Conservation (phyloP, 2,113 vertebrate species). For the Naja naja region DNA sequence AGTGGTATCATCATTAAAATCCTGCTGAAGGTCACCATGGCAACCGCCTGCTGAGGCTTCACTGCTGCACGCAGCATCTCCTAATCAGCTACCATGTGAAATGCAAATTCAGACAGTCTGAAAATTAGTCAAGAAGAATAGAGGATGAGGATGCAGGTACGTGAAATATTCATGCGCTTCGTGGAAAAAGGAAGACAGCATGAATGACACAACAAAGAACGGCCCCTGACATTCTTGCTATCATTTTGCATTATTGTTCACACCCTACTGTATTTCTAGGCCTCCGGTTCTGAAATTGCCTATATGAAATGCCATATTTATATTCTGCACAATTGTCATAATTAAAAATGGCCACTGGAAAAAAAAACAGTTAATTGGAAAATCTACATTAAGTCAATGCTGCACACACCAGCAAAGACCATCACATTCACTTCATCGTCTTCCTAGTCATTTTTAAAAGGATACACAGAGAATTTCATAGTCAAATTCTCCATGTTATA, state of each 20-base stretch:
- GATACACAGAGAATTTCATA: background rate
- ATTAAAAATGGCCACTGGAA: conserved; percentile 66
- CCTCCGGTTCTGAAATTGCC: conserved; percentile 65
- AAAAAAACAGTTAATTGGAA: conserved; percentile 53
- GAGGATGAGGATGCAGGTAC: conserved; percentile 90
- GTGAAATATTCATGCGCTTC: conserved; percentile 98
- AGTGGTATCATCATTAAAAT: conserved; percentile 94
- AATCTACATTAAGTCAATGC: conserved; percentile 43
- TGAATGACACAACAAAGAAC: conserved; percentile 99
- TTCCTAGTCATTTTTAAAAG: conserved; percentile 29
- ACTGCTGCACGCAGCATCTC: conserved; percentile 80
- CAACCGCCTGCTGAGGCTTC: conserved; percentile 92
- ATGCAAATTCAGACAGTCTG: conserved; percentile 98
- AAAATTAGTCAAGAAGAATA: conserved; percentile 98
- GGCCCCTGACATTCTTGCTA: conserved; percentile 87
- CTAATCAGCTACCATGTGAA: conserved; percentile 93
- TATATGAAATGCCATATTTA: conserved; percentile 67
- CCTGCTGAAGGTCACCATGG: conserved; percentile 93
- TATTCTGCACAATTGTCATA: conserved; percentile 63
- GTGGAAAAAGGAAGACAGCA: conserved; percentile 83
- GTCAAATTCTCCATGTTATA: conserved; percentile 8
- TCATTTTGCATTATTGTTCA: conserved; percentile 90
- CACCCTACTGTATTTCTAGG: conserved; percentile 86
- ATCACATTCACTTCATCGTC: conserved; percentile 20
- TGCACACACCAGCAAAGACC: conserved; percentile 29